Percentiles rank a stretch among this genome's conserved stretches.
Conservation (phyloP, 2,888 invertebrate genomes). For the Sesamia inferens region DNA sequence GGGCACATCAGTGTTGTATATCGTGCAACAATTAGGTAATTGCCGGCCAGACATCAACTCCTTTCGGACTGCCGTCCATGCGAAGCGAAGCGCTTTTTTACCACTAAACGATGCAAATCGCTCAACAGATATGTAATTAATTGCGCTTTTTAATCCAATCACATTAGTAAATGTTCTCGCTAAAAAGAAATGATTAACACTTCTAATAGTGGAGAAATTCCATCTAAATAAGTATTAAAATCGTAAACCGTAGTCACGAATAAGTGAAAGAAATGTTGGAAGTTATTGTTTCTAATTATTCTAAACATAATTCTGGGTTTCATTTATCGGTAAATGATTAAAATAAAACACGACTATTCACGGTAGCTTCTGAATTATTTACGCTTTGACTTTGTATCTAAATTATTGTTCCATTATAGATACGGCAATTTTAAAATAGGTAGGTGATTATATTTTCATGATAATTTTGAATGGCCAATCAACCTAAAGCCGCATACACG, state of each 20-base stretch:
- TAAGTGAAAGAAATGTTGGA: slow-evolving; percentile 26
- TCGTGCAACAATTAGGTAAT: slow-evolving; percentile 87
- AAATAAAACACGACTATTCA: slow-evolving; percentile 27
- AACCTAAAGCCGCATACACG: no score
- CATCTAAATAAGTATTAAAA: slow-evolving; percentile 26
- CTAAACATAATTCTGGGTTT: slow-evolving; percentile 14
- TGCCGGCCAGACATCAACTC: slow-evolving; percentile 79
- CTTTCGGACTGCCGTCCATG: slow-evolving; percentile 68
- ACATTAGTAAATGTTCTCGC: slow-evolving; percentile 31
- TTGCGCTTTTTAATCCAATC: slow-evolving; percentile 54
- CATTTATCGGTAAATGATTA: slow-evolving; percentile 37
- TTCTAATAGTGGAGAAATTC: slow-evolving; percentile 40
- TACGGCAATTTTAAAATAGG: slow-evolving; percentile 18
- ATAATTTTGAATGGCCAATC: slow-evolving; percentile 11
- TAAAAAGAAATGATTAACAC: slow-evolving; percentile 42
- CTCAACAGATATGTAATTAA: slow-evolving; percentile 64
- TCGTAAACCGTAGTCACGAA: slow-evolving; percentile 45
- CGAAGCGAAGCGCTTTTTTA: slow-evolving; percentile 73
- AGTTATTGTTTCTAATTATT: slow-evolving; percentile 30
- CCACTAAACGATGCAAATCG: slow-evolving; percentile 58
- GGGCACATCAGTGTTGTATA: slow-evolving; percentile 79
- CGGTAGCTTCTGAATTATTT: slow-evolving; percentile 47
- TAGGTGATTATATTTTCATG: slow-evolving; percentile 25
- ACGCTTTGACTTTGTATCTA: slow-evolving; percentile 22
- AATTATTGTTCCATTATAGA: slow-evolving; percentile 26